A percentile compares a stretch with the other conserved stretches of the same genome.
Evolutionary conservation across 1,140 invertebrate genomes (phyloP).

Genomic region (Temnothorax longispinosus): DNA sequence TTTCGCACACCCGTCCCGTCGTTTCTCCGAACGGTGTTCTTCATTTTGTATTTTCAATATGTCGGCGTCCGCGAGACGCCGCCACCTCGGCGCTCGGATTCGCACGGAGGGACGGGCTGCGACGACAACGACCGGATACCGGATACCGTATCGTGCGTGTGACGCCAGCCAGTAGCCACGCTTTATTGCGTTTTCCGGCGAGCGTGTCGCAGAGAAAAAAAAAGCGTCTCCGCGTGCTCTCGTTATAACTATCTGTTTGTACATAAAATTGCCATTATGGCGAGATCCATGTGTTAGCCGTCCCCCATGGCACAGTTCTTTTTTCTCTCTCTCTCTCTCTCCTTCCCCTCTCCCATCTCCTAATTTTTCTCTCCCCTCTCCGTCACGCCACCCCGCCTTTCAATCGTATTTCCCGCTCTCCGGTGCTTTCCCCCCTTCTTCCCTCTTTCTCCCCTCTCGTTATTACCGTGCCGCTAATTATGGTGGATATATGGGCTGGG

Average conservation of each 20-base stretch:
- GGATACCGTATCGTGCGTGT: neutral
- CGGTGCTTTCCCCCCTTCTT: slow-evolving; percentile 54
- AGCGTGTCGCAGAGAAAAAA: neutral
- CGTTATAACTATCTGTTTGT: slow-evolving; percentile 35
- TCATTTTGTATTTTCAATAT: slow-evolving; percentile 74
- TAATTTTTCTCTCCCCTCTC: slow-evolving; percentile 62
- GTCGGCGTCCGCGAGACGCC: slow-evolving; percentile 65
- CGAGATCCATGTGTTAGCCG: slow-evolving; percentile 76
- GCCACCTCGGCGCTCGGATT: slow-evolving; percentile 44
- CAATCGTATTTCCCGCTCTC: slow-evolving; percentile 73
- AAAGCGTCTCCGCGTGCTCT: slow-evolving; percentile 38
- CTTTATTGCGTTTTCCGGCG: neutral
- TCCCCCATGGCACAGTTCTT: slow-evolving; percentile 70
- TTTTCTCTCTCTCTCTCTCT: slow-evolving; percentile 71
- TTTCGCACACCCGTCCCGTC: slow-evolving; percentile 40
- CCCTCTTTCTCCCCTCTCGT: slow-evolving; percentile 43
- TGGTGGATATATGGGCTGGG: slow-evolving; percentile 79
- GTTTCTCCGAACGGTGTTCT: slow-evolving; percentile 69
- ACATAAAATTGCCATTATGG: slow-evolving; percentile 75
- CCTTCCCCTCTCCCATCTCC: slow-evolving; percentile 71
- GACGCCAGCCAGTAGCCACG: neutral
- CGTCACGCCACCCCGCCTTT: slow-evolving; percentile 61
- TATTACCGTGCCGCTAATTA: slow-evolving; percentile 79
- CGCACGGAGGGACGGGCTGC: slow-evolving; percentile 7
- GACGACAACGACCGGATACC: neutral